Base-by-base conservation (phyloP, 1,140 invertebrate species). In the Drosophila simulans region DNA sequence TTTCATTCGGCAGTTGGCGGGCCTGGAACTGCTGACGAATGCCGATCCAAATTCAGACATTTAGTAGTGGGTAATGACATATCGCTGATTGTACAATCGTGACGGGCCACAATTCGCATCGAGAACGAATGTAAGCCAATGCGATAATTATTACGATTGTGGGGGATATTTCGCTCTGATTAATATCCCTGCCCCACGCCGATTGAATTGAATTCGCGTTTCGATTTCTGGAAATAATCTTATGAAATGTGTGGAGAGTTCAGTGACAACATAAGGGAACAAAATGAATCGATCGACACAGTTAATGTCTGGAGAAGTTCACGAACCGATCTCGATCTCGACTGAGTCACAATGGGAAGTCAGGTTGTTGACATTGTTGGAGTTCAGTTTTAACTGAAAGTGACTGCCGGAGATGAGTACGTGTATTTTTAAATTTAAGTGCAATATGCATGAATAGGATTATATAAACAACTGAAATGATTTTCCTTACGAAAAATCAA, bases 11-110 rank as follows among this genome's bases (percentile, higher is more conserved):
- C 63, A 77, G 68, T 64, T 66, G 62, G 48, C 66, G 54, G 48
- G n/a, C n/a, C 3, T 48, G 43, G 55, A 83, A 74, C 39, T 63
- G 84, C 84, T 89, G 79, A 88, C 83, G 72, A 88, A 89, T 88
- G 79, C 79, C 78, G 53, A 59, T 83, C 35, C 57, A 12, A 74
- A 66, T 69, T 69, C 62, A 70, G 13, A 43, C 37, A 37, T 34
- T 12, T 45, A 56, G 45, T 49, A 52, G 40, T 59, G 48, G 39
- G 12, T 56, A 75, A 17, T 63, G 43, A 42, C 37, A 73, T 65
- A 42, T 46, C 40, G 45, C 22, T 49, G 80, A 88, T 89, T 88
- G 81, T 88, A 88, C 78, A 88, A 86, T 86, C 82, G 82, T 75
- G 80, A 84, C 71, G 64, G 54, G 53, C 12, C 54, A 42, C 35